Conservation (phyloP, 2,113 vertebrate species). For the Hyperoodon ampullatus region DNA sequence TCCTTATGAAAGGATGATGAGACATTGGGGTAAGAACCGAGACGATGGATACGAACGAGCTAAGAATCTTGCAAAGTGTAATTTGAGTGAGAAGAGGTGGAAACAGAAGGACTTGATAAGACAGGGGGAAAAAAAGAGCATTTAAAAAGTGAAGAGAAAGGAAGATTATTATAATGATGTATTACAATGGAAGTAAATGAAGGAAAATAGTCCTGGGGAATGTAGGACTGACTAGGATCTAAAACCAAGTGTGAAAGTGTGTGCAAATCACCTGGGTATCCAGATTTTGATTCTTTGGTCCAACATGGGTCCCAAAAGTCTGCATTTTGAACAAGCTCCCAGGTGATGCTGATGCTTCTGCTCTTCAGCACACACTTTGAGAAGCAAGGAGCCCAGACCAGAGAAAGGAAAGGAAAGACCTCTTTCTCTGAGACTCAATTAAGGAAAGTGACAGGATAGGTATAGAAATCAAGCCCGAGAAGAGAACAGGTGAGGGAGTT, state of each 20-base stretch:
- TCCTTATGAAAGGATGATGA: background rate
- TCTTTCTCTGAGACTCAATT: background rate
- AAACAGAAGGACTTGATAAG: background rate
- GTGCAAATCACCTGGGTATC: background rate
- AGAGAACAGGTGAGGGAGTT: background rate
- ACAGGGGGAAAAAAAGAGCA: background rate
- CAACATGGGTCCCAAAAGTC: background rate
- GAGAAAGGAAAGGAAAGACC: background rate
- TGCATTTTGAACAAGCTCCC: background rate
- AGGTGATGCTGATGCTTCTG: background rate
- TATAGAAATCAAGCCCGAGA: background rate
- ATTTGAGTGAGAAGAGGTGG: background rate
- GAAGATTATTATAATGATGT: background rate
- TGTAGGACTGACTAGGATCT: background rate
- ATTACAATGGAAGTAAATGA: background rate
- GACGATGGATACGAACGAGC: background rate
- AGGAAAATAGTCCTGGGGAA: background rate
- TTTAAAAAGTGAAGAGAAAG: background rate
- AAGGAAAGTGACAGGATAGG: background rate
- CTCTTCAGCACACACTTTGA: background rate
- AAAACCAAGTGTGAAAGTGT: background rate
- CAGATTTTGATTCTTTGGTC: background rate
- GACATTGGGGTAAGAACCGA: background rate
- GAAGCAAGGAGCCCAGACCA: background rate
- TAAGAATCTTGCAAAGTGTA: background rate